Percentiles rank a stretch among this genome's conserved stretches.
Conservation (phyloP, 2,888 invertebrate species). For the Amphiduros pacificus region DNA sequence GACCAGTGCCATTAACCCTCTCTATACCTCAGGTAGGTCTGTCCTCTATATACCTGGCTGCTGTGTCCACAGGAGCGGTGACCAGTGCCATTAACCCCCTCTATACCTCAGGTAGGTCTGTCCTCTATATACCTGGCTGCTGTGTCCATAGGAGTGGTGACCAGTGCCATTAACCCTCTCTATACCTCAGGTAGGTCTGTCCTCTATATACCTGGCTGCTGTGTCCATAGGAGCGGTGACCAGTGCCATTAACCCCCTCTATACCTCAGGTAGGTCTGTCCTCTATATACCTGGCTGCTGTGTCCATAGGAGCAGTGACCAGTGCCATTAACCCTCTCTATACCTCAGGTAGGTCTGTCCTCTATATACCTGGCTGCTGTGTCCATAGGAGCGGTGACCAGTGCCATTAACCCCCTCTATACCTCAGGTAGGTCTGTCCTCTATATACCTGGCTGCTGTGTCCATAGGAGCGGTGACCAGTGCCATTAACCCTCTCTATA, state of each 20-base stretch:
- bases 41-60: constrained; percentile 22
- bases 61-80: constrained; percentile 21
- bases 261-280: constrained; percentile 25
- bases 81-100: constrained; percentile 29
- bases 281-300: constrained; percentile 21
- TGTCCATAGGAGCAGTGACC: constrained; percentile 23
- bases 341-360: constrained; percentile 24
- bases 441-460: constrained; percentile 20
- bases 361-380: constrained; percentile 21
- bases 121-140: constrained; percentile 23
- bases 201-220: constrained; percentile 22
- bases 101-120: constrained; percentile 25
- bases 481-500: constrained; percentile 27
- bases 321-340: constrained; percentile 28
- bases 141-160: constrained; percentile 21
- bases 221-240: constrained; percentile 22
- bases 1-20: constrained; percentile 28
- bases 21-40: constrained; percentile 25
- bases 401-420: constrained; percentile 28
- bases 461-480: constrained; percentile 26
- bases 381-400: constrained; percentile 25
- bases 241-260: constrained; percentile 29
- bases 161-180: constrained; percentile 28
- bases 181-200: constrained; percentile 26
- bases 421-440: constrained; percentile 25